Percentiles rank a stretch among this genome's conserved stretches.
Evolutionary conservation across 2,888 invertebrate species (phyloP).

Genomic region (Gymnosoma rotundatum): DNA sequence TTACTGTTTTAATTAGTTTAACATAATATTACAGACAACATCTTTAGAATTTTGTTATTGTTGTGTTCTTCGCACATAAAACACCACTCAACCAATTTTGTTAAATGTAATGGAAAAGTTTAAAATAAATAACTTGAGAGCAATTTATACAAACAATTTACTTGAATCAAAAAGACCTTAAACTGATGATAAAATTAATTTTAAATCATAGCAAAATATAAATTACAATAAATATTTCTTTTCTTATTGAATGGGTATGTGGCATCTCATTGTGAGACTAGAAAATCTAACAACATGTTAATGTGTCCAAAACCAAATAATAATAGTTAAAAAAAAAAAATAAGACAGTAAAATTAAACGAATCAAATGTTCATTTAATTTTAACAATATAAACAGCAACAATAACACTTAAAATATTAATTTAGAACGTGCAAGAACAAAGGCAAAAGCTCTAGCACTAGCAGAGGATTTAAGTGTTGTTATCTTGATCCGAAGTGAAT

Average conservation of each 20-base stretch:
- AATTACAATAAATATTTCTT: slow-evolving; percentile 37
- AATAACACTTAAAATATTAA: slow-evolving; percentile 28
- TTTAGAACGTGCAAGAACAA: slow-evolving; percentile 43
- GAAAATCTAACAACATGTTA: slow-evolving; percentile 47
- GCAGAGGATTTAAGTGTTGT: slow-evolving; percentile 29
- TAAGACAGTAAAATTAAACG: slow-evolving; percentile 18
- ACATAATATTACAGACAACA: background rate
- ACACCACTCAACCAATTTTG: background rate
- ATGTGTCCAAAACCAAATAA: slow-evolving; percentile 37
- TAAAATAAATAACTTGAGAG: slow-evolving; percentile 20
- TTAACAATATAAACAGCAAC: slow-evolving; percentile 30
- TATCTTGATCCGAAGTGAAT: slow-evolving; percentile 5
- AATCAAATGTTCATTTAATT: slow-evolving; percentile 58
- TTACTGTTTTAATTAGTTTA: background rate
- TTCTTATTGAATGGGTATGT: slow-evolving; percentile 43
- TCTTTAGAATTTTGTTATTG: background rate
- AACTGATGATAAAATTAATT: slow-evolving; percentile 48
- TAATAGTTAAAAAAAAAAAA: background rate
- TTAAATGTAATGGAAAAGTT: slow-evolving; percentile 38
- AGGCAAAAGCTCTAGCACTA: slow-evolving; percentile 8
- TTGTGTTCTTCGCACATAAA: background rate
- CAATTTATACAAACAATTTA: slow-evolving; percentile 36
- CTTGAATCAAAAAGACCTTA: slow-evolving; percentile 36
- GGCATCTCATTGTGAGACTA: background rate
- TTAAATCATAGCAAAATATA: slow-evolving; percentile 45